Conservation (phyloP, 37 sponge, comb jelly and placozoan species). For the Agelas oroides region DNA sequence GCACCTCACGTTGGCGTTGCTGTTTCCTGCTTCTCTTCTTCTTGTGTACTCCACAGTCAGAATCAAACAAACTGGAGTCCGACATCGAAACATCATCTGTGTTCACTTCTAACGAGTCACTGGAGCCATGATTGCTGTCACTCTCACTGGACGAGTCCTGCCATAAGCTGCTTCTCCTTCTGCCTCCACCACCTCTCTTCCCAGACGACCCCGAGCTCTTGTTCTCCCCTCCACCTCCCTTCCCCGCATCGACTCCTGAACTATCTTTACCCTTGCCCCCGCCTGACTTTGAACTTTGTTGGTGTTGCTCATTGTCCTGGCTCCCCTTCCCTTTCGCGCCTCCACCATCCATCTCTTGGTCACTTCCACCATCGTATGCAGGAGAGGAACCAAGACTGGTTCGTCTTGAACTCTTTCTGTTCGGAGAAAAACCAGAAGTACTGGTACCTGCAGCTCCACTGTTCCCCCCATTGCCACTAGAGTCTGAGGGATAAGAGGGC, state of each 20-base stretch:
- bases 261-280: background rate
- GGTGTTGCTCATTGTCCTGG: background rate
- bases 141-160: background rate
- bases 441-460: no score
- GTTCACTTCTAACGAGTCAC: constrained; percentile 25
- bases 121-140: constrained; percentile 7
- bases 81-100: constrained; percentile 55
- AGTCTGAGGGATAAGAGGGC: background rate
- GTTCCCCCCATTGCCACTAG: background rate
- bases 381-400: no score
- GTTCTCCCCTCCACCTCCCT: background rate
- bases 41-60: background rate
- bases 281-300: background rate
- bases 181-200: background rate
- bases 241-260: background rate
- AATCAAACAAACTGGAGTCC: constrained; percentile 17
- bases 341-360: background rate
- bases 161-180: no score
- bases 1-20: background rate
- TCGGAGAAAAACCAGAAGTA: no score
- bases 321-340: background rate
- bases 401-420: no score
- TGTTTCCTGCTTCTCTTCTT: background rate
- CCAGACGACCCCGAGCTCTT: background rate
- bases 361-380: background rate